Percentiles rank a stretch among this genome's conserved stretches.
Conservation (phyloP, 2,888 invertebrate species). For the Lysandra bellargus region DNA sequence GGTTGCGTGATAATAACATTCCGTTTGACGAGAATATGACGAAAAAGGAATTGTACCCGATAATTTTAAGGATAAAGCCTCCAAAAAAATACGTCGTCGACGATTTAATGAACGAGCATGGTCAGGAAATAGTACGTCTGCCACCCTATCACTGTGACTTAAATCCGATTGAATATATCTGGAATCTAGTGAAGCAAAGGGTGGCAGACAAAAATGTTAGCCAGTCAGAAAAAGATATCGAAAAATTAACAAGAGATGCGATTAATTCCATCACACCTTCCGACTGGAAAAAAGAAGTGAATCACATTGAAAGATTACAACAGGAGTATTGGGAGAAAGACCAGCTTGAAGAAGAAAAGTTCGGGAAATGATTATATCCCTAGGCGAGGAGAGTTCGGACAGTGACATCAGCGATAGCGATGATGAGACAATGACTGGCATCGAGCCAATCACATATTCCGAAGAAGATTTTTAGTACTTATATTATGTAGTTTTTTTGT, state of each 20-base stretch:
- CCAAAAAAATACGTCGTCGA: no score
- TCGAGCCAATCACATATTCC: background rate
- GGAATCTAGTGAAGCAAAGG: no score
- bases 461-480: background rate
- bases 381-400: background rate
- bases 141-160: no score
- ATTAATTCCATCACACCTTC: background rate
- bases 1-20: conserved; percentile 39
- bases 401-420: background rate
- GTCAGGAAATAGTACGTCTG: no score
- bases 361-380: background rate
- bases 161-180: no score
- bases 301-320: background rate
- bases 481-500: background rate
- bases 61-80: conserved; percentile 10
- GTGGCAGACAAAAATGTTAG: no score
- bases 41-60: conserved; percentile 34
- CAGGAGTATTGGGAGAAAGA: conserved; percentile 1
- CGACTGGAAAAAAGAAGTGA: conserved; percentile 8
- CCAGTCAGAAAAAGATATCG: no score
- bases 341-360: background rate
- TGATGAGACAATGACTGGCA: background rate
- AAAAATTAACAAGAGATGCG: no score
- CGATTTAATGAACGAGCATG: no score
- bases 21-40: conserved; percentile 40